A percentile compares a stretch with the other conserved stretches of the same genome.
phyloP scores from a whole-genome alignment of 2,797 vertebrate genomes.

The Urosaurus nigricauda region DNA sequence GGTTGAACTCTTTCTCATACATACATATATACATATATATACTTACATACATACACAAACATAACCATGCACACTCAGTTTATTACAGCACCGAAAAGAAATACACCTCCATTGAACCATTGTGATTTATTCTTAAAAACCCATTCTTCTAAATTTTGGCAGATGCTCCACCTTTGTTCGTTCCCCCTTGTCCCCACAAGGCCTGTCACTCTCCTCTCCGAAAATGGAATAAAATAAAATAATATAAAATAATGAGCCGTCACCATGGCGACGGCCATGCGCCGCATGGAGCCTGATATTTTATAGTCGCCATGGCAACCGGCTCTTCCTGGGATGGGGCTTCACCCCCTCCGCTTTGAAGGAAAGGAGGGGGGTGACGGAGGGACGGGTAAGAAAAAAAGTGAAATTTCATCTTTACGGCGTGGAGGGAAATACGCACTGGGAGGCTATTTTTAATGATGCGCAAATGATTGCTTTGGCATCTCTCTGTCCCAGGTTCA shows the following conservation, averaged over 20 bases:
- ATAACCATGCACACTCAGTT: too few relatives aligned
- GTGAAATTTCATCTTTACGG: too few relatives aligned
- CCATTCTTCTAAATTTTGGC: background rate
- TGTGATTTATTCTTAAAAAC: too few relatives aligned
- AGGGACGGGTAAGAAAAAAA: constrained; percentile 41
- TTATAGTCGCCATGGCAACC: constrained; percentile 81
- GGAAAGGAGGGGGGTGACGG: background rate
- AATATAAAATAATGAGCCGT: constrained; percentile 74
- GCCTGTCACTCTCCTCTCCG: constrained; percentile 55
- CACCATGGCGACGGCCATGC: constrained; percentile 82
- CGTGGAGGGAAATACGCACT: background rate
- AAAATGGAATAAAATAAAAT: background rate
- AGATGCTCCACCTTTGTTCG: constrained; percentile 55
- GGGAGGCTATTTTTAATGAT: background rate
- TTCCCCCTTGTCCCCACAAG: constrained; percentile 14
- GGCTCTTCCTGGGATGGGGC: constrained; percentile 72
- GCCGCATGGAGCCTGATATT: constrained; percentile 84
- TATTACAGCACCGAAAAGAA: too few relatives aligned
- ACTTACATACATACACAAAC: background rate
- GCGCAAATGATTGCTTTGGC: too few relatives aligned
- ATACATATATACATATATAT: background rate
- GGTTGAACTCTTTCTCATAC: background rate
- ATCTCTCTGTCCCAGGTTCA: too few relatives aligned
- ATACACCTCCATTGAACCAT: too few relatives aligned
- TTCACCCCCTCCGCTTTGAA: constrained; percentile 73